These are phyloP conservation scores for Mus musculus DNA, from an alignment of 2,113 vertebrate genomes.

Conservation along the genomic window GRCm39 chr1:95763501-95764000, in stretches of 20 bases:
- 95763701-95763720: background rate
- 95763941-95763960: no score
- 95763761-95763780: background rate
- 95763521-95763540: background rate
- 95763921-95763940: no score
- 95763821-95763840: no score
- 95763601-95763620: background rate
- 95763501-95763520: background rate
- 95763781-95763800: background rate
- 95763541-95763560: background rate
- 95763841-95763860: no score
- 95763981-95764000: no score
- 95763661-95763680: background rate
- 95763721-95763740: background rate
- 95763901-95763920: no score
- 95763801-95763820: no score
- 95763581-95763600: background rate
- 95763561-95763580: background rate
- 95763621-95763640: background rate
- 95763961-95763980: no score
- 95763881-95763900: no score
- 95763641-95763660: background rate
- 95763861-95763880: no score
- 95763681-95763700: background rate
- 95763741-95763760: background rate